Conservation (phyloP, 2,888 invertebrate species). For the Ophion ellenae region DNA sequence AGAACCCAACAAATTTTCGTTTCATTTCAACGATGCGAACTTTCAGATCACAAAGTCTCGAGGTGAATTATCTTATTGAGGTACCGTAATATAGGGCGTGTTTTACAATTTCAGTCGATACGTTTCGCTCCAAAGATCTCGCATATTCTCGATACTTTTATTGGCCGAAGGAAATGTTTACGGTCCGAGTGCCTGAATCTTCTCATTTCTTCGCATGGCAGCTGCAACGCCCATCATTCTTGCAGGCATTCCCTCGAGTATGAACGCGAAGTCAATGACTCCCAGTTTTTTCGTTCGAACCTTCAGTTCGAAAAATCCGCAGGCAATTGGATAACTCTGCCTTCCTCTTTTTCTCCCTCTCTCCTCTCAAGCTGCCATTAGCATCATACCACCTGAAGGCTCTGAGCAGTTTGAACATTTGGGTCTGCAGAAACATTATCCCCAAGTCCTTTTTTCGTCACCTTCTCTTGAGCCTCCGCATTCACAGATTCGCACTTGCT, state of each 20-base stretch:
- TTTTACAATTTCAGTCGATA: neutral
- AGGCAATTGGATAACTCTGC: constrained; percentile 50
- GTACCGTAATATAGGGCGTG: neutral
- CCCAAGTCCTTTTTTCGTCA: constrained; percentile 50
- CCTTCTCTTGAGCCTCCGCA: constrained; percentile 8
- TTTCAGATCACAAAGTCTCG: neutral
- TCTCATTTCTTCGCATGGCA: neutral
- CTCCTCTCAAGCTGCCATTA: constrained; percentile 52
- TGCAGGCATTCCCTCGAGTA: neutral
- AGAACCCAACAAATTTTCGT: neutral
- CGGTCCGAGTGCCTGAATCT: neutral
- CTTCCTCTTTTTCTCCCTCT: neutral
- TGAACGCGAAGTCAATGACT: constrained; percentile 53
- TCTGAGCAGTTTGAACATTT: constrained; percentile 61
- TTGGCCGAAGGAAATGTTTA: neutral
- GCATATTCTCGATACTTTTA: neutral
- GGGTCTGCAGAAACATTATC: constrained; percentile 63
- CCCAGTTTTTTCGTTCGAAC: constrained; percentile 8
- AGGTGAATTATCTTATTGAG: neutral
- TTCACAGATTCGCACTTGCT: neutral
- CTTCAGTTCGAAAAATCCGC: constrained; percentile 26
- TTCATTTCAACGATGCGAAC: neutral
- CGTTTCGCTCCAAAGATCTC: neutral
- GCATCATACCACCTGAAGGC: constrained; percentile 42
- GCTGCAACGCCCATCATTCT: neutral